Evolutionary conservation across 2,113 vertebrate genomes (phyloP), one percentile per base, ranked within the genome.

Genomic region (Pachyramphus minor): DNA sequence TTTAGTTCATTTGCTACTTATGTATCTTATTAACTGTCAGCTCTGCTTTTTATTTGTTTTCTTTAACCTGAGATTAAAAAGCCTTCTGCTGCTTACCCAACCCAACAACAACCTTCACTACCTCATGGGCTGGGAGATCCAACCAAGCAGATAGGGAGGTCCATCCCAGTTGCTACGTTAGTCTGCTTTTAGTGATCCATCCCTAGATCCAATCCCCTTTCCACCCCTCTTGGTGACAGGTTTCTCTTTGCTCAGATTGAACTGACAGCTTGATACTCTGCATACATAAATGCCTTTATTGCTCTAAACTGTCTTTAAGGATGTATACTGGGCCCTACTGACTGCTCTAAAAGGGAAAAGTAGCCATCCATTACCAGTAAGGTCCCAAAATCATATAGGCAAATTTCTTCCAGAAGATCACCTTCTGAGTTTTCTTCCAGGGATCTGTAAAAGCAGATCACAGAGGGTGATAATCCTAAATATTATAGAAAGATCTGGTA

Each of bases 381-480:
- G 8, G 3, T 37, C 12, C 11, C 8, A 37, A 47, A 68, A 68
- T 55, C 6, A 31, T 47, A 50, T 9, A 37, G 18, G 18, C 5
- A 76, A 76, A 37, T 67, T 89, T 66, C 6, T 79, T 80, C 6
- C 33, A 50, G 55, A 81, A 81, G 22, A 24, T 14, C 23, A 33
- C 3, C 13, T 59, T n/a, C 44, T 69, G 55, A 71, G 37, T 63
- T 71, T 90, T 63, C 25, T 88, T 83, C 39, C 18, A 67, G 24
- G 7, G 5, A 45, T 8, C 13, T 62, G 37, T 25, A 60, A 73
- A 68, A 49, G 11, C 4, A 52, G 39, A 6, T 19, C 16, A 31
- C 0, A 1, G 13, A 0, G 12, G 3, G 2, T 56, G 11, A 30
- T 49, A 84, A 66, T 47, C 62, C 12, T 58, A 30, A 82, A 78